Evolutionary conservation across 2,113 vertebrate genomes (phyloP), one percentile per base, ranked within the genome.

Genomic region (Gymnocephalus cernua): DNA sequence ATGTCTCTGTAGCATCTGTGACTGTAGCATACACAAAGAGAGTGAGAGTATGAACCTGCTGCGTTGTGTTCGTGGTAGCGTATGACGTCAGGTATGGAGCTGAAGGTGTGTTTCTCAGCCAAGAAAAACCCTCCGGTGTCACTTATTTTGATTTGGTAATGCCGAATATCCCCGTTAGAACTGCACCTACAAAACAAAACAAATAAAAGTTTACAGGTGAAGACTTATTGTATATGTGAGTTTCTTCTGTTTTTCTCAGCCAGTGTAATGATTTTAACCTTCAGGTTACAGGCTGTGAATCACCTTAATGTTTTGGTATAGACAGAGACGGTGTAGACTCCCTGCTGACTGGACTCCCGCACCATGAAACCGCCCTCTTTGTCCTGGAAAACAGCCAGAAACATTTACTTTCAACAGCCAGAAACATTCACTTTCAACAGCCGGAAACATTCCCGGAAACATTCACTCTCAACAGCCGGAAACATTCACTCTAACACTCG

Each of bases 341-440:
- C 96, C 29, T 93, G 91, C 81, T 95, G 96, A 79, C 96, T 98
- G 38, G 97, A 98, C 83, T 97, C 95, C 79, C 97, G 95, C 74
- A 98, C 97, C 72, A 97, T 89, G 74, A 97, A 98, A 0, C 96
- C 94, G 0, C 97, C 97, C 81, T 98, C 96, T 88, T 94, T 97
- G 67, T 91, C 91, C 97, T 98, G 87, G 7, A 88, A 74, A 21
- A 63, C 58, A 77, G 23, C 38, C 57, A 72, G 15, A 82, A 50
- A 83, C 1, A 80, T 25, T 67, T 53, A 89, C 56, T 23, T 6
- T 32, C n/a, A n/a, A n/a, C n/a, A n/a, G n/a, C n/a, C n/a, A n/a
- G n/a, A n/a, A n/a, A n/a, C n/a, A n/a, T n/a, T n/a, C n/a, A n/a
- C n/a, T n/a, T n/a, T n/a, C n/a, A n/a, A n/a, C n/a, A n/a, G n/a